Evolutionary conservation across 2,113 vertebrate genomes (phyloP), one percentile per base, ranked within the genome.

Genomic region (Danionella cerebrum): DNA sequence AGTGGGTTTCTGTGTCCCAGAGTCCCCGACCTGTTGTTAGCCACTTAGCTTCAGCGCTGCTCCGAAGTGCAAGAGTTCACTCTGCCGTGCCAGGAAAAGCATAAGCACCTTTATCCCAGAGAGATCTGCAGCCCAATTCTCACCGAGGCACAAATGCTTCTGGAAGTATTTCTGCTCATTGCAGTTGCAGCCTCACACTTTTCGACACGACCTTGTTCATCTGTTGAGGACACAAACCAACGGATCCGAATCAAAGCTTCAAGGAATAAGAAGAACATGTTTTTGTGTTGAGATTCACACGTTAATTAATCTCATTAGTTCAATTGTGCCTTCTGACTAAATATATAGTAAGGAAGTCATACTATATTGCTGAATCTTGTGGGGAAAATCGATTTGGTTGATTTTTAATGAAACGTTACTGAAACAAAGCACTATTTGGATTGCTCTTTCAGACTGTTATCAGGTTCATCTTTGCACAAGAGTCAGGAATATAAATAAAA

Each of bases 11-110:
- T 53, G 53, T 53, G 35, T 86, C 84, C 79, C 84, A 73, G 39
- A 39, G 33, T 85, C 83, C 81, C 84, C 78, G 63, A 12, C 78
- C 79, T 82, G 80, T 80, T 84, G 80, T 82, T 78, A 66, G 73
- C 68, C 67, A 70, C 73, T 76, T 72, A 67, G 59, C 60, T 74
- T 65, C 69, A 72, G 75, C 60, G 13, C 35, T 41, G 63, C 67
- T 67, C 57, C 19, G 10, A 13, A 60, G 78, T 70, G 70, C 77
- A 76, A 68, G 59, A 62, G 63, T 69, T 77, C 67, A 29, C 53
- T 57, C 24, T 72, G 66, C 60, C 67, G 58, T 64, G 31, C 48
- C 29, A n/a, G 18, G 44, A 71, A 79, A 35, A 70, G 39, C 41
- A 48, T 48, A 64, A 50, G 44, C 60, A 48, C 22, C 29, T 48